phyloP scores from a whole-genome alignment of 2,113 vertebrate species.

The Callipepla squamata region DNA sequence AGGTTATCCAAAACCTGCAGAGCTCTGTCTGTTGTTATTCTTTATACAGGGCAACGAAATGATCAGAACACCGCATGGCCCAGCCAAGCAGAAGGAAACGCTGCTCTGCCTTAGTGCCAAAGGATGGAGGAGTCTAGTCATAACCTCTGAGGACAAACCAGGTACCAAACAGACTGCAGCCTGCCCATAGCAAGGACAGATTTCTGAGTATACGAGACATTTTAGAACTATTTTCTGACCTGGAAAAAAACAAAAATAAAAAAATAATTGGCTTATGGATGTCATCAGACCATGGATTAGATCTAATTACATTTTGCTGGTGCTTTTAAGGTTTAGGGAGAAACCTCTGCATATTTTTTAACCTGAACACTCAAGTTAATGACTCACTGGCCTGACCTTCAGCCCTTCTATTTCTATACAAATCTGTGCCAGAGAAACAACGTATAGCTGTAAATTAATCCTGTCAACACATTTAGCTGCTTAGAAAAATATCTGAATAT shows the following conservation, averaged over 20 bases:
- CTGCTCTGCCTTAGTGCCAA: background rate
- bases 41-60: background rate
- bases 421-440: background rate
- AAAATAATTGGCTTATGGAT: background rate
- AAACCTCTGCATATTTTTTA: background rate
- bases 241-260: background rate
- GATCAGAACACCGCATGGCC: accelerated
- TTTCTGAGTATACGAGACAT: background rate
- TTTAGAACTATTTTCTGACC: background rate
- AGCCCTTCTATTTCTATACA: constrained; percentile 22
- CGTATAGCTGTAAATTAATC: constrained; percentile 28
- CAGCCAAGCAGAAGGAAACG: background rate
- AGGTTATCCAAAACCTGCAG: background rate
- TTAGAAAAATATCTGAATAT: constrained; percentile 28
- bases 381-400: background rate
- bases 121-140: background rate
- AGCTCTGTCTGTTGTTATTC: background rate
- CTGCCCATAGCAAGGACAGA: background rate
- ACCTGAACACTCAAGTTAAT: background rate
- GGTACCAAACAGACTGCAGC: background rate
- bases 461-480: background rate
- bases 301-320: background rate
- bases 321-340: background rate
- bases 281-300: background rate
- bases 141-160: background rate